These are phyloP conservation scores for Porites rus DNA, from an alignment of 92 coral and sea anemone genomes.

Conservation along the genomic window DNA sequence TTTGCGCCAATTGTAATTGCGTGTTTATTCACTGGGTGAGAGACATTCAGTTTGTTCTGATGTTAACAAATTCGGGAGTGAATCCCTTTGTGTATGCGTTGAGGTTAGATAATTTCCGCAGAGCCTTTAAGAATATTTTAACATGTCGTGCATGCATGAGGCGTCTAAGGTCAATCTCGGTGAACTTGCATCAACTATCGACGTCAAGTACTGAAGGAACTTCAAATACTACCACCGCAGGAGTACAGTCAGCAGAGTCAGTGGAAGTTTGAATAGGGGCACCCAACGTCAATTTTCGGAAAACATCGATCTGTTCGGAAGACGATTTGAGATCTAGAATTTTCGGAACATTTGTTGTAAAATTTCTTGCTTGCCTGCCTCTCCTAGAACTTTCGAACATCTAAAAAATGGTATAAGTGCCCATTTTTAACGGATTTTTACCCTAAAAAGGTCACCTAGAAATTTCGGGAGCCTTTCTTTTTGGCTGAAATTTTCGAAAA, in stretches of 20 bases:
- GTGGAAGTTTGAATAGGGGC: neutral
- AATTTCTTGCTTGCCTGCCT: too few species aligned
- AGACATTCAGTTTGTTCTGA: constrained; percentile 41
- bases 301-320: too few species aligned
- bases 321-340: too few species aligned
- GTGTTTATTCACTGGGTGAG: constrained; percentile 40
- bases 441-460: too few species aligned
- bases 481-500: too few species aligned
- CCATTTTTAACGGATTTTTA: too few species aligned
- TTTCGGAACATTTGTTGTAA: too few species aligned
- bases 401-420: too few species aligned
- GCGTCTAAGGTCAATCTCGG: neutral
- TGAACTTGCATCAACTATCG: neutral
- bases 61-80: constrained; percentile 37
- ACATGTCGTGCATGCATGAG: constrained; percentile 8
- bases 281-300: neutral
- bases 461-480: too few species aligned
- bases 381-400: too few species aligned
- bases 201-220: neutral
- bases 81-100: constrained; percentile 48
- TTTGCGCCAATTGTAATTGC: constrained; percentile 48
- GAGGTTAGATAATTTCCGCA: constrained; percentile 37
- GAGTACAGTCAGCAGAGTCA: neutral
- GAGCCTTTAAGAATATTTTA: constrained; percentile 24
- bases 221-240: neutral